Conservation (phyloP, 2,113 vertebrate species). For the Elephas maximus region DNA sequence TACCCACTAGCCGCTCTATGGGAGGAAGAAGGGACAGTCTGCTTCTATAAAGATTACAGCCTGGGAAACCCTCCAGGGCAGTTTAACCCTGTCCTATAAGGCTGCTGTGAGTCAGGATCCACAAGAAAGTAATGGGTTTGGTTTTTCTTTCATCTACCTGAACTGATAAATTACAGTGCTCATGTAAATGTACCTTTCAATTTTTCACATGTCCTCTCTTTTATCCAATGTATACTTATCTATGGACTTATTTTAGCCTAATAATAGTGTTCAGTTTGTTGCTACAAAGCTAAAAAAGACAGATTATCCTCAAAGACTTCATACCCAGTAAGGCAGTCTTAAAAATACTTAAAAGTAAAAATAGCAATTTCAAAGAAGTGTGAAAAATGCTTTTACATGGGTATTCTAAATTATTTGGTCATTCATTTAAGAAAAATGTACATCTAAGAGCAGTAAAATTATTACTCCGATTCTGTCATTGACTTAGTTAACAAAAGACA, state of each 20-base stretch:
- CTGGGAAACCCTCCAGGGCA: too few relatives aligned
- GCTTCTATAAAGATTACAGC: too few relatives aligned
- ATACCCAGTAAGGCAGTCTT: background rate
- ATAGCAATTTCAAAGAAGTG: background rate
- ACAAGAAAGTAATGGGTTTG: too few relatives aligned
- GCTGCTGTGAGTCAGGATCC: too few relatives aligned
- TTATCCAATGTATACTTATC: background rate
- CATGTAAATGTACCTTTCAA: background rate
- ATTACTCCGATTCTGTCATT: background rate
- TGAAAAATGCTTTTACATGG: background rate
- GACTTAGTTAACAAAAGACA: background rate
- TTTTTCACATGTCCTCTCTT: too few relatives aligned
- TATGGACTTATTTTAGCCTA: background rate
- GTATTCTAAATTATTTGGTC: background rate
- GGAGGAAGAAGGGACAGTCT: too few relatives aligned
- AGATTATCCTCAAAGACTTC: background rate
- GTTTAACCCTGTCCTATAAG: too few relatives aligned
- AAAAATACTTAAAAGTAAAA: background rate
- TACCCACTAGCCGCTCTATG: too few relatives aligned
- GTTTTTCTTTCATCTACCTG: background rate
- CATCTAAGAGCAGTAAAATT: background rate
- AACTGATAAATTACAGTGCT: background rate
- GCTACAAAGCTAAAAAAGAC: background rate
- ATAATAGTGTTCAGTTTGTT: background rate
- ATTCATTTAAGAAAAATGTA: background rate